Conservation (phyloP, 2,113 vertebrate species). For the Lophius piscatorius region DNA sequence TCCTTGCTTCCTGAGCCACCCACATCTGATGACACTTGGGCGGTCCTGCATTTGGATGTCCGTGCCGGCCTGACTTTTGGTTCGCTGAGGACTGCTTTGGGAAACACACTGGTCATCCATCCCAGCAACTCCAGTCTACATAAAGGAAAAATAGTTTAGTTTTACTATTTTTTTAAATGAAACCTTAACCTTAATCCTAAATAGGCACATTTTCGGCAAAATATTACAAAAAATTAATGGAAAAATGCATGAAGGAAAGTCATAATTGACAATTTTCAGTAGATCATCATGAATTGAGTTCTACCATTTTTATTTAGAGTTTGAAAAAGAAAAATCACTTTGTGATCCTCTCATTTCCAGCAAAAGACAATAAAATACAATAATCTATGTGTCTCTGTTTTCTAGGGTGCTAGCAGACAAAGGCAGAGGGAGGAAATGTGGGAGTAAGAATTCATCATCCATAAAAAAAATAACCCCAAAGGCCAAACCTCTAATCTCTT, state of each 20-base stretch:
- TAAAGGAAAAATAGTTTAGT: constrained; percentile 6
- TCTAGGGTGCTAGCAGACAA: constrained; percentile 25
- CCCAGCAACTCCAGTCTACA: constrained; percentile 46
- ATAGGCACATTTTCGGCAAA: no score
- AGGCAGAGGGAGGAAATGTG: constrained; percentile 25
- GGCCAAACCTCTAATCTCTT: constrained; percentile 31
- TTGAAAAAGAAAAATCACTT: no score
- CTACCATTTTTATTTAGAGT: no score
- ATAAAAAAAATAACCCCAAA: constrained; percentile 33
- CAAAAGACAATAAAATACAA: no score
- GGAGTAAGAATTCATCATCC: constrained; percentile 36
- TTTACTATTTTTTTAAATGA: no score
- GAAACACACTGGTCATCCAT: constrained; percentile 89
- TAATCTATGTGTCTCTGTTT: no score
- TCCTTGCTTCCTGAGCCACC: constrained; percentile 98
- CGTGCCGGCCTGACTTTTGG: constrained; percentile 49
- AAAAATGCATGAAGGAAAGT: no score
- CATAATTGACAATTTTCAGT: no score
- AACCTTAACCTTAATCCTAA: no score
- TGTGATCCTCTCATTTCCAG: no score
- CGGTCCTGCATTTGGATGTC: constrained; percentile 64
- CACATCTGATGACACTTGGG: constrained; percentile 83
- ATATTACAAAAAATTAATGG: no score
- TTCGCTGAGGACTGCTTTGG: constrained; percentile 68
- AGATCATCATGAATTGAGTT: no score